A percentile compares a stretch with the other conserved stretches of the same genome.
These are phyloP conservation scores for Serripes groenlandicus DNA, from an alignment of 2,888 invertebrate species.

Conservation along the genomic window DNA sequence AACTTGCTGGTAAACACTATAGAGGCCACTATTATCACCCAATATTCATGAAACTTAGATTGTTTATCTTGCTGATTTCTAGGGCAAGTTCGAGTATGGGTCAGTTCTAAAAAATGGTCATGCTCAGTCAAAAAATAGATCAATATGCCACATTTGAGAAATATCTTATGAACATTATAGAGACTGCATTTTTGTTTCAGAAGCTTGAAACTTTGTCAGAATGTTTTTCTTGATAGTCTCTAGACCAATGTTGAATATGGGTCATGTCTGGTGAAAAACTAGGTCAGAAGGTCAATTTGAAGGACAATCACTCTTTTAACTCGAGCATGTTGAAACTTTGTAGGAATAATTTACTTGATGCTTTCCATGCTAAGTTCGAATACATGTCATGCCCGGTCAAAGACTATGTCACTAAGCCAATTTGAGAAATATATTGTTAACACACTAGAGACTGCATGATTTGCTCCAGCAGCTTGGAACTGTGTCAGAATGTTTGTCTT, in stretches of 20 bases:
- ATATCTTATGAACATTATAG: background rate
- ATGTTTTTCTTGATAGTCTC: background rate
- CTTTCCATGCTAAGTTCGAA: background rate
- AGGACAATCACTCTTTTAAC: too few relatives aligned
- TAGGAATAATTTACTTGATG: background rate
- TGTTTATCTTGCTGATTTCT: background rate
- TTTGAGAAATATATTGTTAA: background rate
- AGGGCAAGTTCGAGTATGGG: background rate
- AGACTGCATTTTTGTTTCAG: background rate
- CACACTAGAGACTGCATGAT: background rate
- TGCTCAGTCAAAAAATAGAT: too few relatives aligned
- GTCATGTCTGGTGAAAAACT: background rate
- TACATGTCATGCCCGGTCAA: background rate
- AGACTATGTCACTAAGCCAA: background rate
- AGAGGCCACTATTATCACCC: too few relatives aligned
- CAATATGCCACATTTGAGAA: background rate
- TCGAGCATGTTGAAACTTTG: background rate
- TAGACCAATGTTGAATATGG: background rate
- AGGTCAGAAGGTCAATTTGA: background rate
- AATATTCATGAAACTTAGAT: background rate
- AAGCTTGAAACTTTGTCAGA: background rate
- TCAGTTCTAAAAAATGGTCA: too few relatives aligned
- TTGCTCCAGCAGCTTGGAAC: background rate
- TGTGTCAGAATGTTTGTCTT: background rate
- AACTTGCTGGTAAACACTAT: too few relatives aligned